These are phyloP conservation scores for Anthopleura sola DNA, from an alignment of 64 coral and sea anemone species.

Conservation along the genomic window DNA sequence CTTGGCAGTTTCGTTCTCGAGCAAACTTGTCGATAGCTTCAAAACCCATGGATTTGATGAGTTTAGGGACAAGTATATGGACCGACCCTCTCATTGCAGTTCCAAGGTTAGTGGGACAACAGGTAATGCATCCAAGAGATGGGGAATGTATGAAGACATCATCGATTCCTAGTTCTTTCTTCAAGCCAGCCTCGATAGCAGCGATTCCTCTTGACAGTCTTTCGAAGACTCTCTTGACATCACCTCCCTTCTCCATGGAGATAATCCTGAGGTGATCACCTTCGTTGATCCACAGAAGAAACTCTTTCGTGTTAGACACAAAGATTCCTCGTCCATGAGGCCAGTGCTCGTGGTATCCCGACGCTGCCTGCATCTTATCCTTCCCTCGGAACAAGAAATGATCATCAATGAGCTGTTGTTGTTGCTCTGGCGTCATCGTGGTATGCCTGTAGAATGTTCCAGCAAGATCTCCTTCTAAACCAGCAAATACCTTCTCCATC, in stretches of 20 bases:
- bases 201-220: slow-evolving; percentile 40
- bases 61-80: slow-evolving; percentile 50
- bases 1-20: slow-evolving; percentile 26
- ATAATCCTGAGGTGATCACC: slow-evolving; percentile 78
- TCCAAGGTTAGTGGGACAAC: slow-evolving; percentile 71
- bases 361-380: slow-evolving; percentile 70
- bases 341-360: slow-evolving; percentile 66
- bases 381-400: slow-evolving; percentile 73
- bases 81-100: slow-evolving; percentile 66
- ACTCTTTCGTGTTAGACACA: slow-evolving; percentile 47
- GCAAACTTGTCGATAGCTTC: slow-evolving; percentile 42
- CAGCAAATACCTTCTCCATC: slow-evolving; percentile 58
- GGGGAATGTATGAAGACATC: slow-evolving; percentile 35
- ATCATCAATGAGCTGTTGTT: slow-evolving; percentile 53
- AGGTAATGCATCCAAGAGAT: slow-evolving; percentile 58
- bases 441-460: slow-evolving; percentile 52
- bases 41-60: slow-evolving; percentile 42
- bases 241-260: slow-evolving; percentile 63
- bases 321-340: slow-evolving; percentile 76
- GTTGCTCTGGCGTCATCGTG: slow-evolving; percentile 53
- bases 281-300: slow-evolving; percentile 73
- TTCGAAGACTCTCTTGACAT: slow-evolving; percentile 56
- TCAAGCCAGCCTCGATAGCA: slow-evolving; percentile 45
- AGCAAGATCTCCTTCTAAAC: slow-evolving; percentile 53
- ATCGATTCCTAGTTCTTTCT: slow-evolving; percentile 14